Evolutionary conservation across 2,888 invertebrate genomes (phyloP).

Genomic region (Barypeithes pellucidus): DNA sequence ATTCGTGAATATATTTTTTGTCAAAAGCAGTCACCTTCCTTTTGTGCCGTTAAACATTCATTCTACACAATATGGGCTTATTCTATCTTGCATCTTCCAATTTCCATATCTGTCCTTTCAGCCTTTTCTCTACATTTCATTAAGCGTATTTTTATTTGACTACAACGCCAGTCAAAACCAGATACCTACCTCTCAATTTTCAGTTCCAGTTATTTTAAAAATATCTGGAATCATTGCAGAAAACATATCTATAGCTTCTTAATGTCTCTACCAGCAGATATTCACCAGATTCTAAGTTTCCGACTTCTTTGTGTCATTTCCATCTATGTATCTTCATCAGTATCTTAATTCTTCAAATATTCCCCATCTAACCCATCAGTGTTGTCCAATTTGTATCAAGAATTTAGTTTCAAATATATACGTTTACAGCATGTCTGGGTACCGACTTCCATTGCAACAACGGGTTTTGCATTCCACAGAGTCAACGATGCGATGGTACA

Average conservation of each 20-base stretch:
- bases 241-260: too few species aligned
- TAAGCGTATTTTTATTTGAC: background rate
- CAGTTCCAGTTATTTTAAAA: too few species aligned
- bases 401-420: conserved; percentile 26
- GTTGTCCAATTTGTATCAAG: conserved; percentile 22
- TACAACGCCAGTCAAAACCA: too few species aligned
- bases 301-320: conserved; percentile 7
- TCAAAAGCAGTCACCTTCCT: conserved; percentile 37
- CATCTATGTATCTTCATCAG: conserved; percentile 8
- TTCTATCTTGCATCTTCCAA: conserved; percentile 39
- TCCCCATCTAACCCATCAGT: conserved; percentile 38
- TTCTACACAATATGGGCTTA: conserved; percentile 39
- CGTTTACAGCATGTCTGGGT: conserved; percentile 63
- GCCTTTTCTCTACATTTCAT: background rate
- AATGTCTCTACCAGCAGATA: too few species aligned
- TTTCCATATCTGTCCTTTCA: background rate
- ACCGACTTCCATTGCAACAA: conserved; percentile 72
- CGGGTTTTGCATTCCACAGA: conserved; percentile 73
- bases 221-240: too few species aligned
- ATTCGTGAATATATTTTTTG: too few species aligned
- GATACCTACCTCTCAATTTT: too few species aligned
- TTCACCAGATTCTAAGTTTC: background rate
- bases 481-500: conserved; percentile 74
- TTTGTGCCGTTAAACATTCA: conserved; percentile 31
- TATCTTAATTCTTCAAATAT: conserved; percentile 39